phyloP scores from a whole-genome alignment of 2,113 vertebrate genomes.

The Melospiza georgiana region DNA sequence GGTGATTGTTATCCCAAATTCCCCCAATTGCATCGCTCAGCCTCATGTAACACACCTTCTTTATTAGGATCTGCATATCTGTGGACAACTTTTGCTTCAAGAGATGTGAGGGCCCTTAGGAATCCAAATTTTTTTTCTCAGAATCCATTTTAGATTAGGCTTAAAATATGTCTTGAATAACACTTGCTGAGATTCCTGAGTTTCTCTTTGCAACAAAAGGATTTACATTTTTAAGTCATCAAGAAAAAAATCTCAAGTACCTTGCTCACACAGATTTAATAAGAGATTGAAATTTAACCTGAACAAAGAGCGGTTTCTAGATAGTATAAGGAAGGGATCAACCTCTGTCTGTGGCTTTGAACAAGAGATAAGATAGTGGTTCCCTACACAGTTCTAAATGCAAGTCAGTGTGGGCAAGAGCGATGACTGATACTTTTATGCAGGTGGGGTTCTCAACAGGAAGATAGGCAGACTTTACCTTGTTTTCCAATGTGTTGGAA shows the following conservation, averaged over 20 bases:
- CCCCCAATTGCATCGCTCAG: not conserved
- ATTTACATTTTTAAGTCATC: not conserved
- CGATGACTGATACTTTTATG: fast-evolving
- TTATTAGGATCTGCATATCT: not conserved
- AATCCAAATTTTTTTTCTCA: not conserved
- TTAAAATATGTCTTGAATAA: not conserved
- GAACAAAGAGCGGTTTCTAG: not conserved
- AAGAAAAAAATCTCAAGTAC: not conserved
- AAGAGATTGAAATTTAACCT: not conserved
- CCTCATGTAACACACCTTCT: not conserved
- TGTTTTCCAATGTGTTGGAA: not conserved
- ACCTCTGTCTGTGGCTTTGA: not conserved
- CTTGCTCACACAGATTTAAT: not conserved
- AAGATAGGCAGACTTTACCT: not conserved
- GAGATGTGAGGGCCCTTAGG: not conserved
- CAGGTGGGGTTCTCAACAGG: not conserved
- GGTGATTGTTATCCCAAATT: not conserved
- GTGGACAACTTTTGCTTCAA: fast-evolving
- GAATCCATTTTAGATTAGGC: not conserved
- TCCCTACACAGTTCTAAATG: not conserved
- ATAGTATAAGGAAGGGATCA: not conserved
- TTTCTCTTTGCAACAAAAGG: not conserved
- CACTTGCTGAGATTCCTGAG: not conserved
- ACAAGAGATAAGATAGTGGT: not conserved
- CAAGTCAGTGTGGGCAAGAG: not conserved